A percentile compares a stretch with the other conserved stretches of the same genome.
These are phyloP conservation scores for Ptilorrhoa leucosticta DNA, from an alignment of 2,113 vertebrate species.

Conservation along the genomic window DNA sequence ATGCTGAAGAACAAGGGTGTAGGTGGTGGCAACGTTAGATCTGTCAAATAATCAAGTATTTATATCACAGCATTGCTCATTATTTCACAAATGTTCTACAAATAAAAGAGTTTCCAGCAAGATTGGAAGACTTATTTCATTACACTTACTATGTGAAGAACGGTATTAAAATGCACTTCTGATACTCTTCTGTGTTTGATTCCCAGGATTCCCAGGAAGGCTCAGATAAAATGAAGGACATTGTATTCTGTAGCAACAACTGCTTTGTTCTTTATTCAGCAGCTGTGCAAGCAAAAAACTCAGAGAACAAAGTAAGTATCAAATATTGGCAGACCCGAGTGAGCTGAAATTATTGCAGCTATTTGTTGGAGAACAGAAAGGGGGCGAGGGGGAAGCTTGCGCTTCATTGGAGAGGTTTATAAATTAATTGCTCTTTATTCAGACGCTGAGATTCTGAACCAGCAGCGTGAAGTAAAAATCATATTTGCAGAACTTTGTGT, in stretches of 20 bases:
- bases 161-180: neutral
- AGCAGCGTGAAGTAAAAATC: neutral
- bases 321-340: neutral
- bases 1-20: neutral
- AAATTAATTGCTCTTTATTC: neutral
- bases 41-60: constrained; percentile 50
- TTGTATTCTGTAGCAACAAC: constrained; percentile 92
- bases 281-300: constrained; percentile 71
- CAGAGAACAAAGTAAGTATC: constrained; percentile 75
- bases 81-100: constrained; percentile 17
- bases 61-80: neutral
- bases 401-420: neutral
- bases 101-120: neutral
- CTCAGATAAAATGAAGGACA: constrained; percentile 74
- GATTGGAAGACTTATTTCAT: neutral
- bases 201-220: constrained; percentile 73
- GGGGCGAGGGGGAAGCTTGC: neutral
- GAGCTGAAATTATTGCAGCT: neutral
- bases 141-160: neutral
- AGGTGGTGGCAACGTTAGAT: neutral
- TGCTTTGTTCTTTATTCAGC: constrained; percentile 86
- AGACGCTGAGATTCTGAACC: neutral
- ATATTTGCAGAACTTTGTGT: neutral
- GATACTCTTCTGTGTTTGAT: neutral
- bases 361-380: neutral